phyloP scores from a whole-genome alignment of 23 tunicate genomes.

The Styela plicata region DNA sequence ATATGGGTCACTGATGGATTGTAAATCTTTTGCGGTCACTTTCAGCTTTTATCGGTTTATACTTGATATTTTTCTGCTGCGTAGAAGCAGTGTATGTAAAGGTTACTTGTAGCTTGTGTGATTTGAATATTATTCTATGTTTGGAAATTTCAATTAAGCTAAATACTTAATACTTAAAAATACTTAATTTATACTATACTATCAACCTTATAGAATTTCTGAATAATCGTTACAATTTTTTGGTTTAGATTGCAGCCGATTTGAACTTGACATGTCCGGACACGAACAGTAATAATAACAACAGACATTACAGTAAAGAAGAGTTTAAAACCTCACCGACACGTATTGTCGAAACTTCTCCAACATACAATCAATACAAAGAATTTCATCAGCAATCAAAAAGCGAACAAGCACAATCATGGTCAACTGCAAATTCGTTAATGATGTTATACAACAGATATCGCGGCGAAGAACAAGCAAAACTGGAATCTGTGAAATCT shows the following conservation, averaged over 20 bases:
- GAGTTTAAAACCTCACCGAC: background rate
- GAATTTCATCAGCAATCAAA: background rate
- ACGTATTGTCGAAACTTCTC: background rate
- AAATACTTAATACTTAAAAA: too few relatives aligned
- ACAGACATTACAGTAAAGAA: background rate
- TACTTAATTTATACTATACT: too few relatives aligned
- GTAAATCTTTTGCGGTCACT: too few relatives aligned
- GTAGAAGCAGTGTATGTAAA: too few relatives aligned
- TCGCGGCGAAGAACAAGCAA: conserved; percentile 15
- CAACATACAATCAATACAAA: background rate
- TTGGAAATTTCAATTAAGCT: too few relatives aligned
- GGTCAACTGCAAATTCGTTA: conserved; percentile 21
- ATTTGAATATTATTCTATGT: too few relatives aligned
- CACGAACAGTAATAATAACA: background rate
- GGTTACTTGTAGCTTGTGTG: background rate
- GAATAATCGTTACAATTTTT: too few relatives aligned
- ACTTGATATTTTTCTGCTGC: too few relatives aligned
- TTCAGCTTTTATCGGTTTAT: too few relatives aligned
- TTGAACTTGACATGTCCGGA: background rate
- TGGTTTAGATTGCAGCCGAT: background rate
- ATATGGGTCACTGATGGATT: too few relatives aligned
- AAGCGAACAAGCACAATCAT: conserved; percentile 9
- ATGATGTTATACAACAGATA: conserved; percentile 17
- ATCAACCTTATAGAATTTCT: too few relatives aligned
- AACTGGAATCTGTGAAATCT: background rate